Evolutionary conservation across 1,140 invertebrate species (phyloP), one percentile per base, ranked within the genome.

Genomic region (Drosophila saltans): DNA sequence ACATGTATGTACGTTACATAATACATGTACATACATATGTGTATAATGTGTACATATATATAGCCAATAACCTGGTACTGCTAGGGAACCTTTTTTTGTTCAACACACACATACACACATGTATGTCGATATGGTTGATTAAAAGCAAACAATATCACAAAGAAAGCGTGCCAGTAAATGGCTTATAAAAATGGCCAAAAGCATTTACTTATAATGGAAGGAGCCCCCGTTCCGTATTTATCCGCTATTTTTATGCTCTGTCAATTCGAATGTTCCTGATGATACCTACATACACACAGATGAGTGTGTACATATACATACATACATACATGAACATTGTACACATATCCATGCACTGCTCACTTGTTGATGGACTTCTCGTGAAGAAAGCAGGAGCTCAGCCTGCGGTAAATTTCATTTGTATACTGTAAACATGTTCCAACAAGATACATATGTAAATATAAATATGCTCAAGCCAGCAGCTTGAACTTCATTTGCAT

Each of bases 351-450:
- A 21, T 48, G 7, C 26, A 36, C 33, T 73, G 26, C 41, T 56
- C 72, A 73, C 72, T 74, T 74, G 70, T 66, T 74, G 72, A 74
- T 60, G 69, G 72, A 66, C 61, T 74, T 55, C 72, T 66, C 41
- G 55, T 56, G 62, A 43, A 56, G 43, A n/a, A 60, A 60, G 33
- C 45, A 52, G 45, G 9, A 52, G 21, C 45, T 52, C 45, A 52
- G 45, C 45, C 45, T 52, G 21, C n/a, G 45, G 45, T 52, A 74
- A 60, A 73, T 70, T 66, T 74, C 69, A 74, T 74, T 74, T 74
- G 43, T 73, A 73, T 74, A 66, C 43, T 73, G 70, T 60, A 73
- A 74, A 74, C 55, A 74, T 43, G 26, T 56, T 74, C 64, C 45
- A 52, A 52, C 9, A 52, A 52, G 45, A 52, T 52, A 52, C 45